Conservation (phyloP, 1,140 invertebrate species). For the Drosophila grimshawi region DNA sequence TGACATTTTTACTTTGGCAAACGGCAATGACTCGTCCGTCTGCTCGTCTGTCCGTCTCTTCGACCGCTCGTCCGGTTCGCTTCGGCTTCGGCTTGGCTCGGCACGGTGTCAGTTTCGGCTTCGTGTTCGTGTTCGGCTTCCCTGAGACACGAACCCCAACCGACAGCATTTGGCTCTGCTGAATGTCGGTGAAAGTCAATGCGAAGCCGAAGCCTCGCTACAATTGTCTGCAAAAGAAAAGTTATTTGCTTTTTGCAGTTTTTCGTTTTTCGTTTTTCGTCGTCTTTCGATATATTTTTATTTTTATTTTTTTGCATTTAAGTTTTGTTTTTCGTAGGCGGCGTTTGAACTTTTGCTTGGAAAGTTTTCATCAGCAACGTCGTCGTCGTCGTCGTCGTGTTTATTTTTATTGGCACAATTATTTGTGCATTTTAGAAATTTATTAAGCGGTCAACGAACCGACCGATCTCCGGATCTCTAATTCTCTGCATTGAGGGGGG, state of each 20-base stretch:
- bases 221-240: conserved; percentile 82
- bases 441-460: conserved; percentile 74
- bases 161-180: conserved; percentile 24
- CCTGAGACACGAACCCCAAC: conserved; percentile 28
- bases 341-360: conserved; percentile 75
- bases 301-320: conserved; percentile 22
- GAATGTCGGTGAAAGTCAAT: conserved; percentile 80
- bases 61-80: neutral
- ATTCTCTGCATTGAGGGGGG: neutral
- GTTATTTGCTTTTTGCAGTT: conserved; percentile 68
- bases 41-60: neutral
- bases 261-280: conserved; percentile 57
- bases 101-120: neutral
- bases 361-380: conserved; percentile 57
- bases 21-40: conserved; percentile 45
- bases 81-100: neutral
- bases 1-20: conserved; percentile 73
- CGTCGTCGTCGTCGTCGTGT: conserved; percentile 39
- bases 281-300: conserved; percentile 36
- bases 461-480: neutral
- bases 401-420: conserved; percentile 83
- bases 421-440: conserved; percentile 83
- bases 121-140: conserved; percentile 12
- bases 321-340: conserved; percentile 68
- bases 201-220: conserved; percentile 62